A percentile compares a stretch with the other conserved stretches of the same genome.
These are phyloP conservation scores for Schrankia costaestrigalis DNA, from an alignment of 2,888 invertebrate genomes.

Conservation along the genomic window DNA sequence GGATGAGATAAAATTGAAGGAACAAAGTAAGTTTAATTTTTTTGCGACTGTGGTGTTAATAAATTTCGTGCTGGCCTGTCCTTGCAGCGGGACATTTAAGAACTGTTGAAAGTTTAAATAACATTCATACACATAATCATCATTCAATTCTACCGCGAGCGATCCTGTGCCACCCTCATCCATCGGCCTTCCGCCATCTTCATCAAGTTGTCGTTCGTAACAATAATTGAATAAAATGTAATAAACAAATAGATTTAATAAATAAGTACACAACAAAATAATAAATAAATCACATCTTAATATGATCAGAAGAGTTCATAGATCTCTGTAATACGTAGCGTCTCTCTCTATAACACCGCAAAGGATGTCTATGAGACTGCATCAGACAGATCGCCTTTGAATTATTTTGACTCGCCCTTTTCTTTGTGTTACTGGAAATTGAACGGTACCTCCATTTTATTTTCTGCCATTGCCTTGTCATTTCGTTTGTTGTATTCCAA, in stretches of 20 bases:
- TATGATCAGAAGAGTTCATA: slow-evolving; percentile 4
- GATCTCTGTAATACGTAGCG: slow-evolving; percentile 15
- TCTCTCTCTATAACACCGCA: slow-evolving; percentile 17
- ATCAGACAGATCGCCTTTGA: slow-evolving; percentile 35
- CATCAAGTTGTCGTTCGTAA: too few relatives aligned
- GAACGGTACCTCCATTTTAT: slow-evolving; percentile 30
- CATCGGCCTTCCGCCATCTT: too few relatives aligned
- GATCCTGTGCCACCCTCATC: too few relatives aligned
- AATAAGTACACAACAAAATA: too few relatives aligned
- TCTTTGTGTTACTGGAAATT: slow-evolving; percentile 35
- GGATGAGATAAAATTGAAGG: slow-evolving; percentile 13
- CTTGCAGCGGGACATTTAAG: too few relatives aligned
- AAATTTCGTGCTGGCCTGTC: background rate
- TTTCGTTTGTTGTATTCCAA: slow-evolving; percentile 24
- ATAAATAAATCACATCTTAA: too few relatives aligned
- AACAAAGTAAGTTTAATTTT: background rate
- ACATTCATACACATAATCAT: too few relatives aligned
- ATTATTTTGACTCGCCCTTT: slow-evolving; percentile 34
- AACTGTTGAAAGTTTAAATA: too few relatives aligned
- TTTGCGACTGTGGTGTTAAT: background rate
- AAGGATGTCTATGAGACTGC: slow-evolving; percentile 31
- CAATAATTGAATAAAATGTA: too few relatives aligned
- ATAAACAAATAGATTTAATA: too few relatives aligned
- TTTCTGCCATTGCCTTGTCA: slow-evolving; percentile 31
- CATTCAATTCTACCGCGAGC: too few relatives aligned